Percentiles rank a stretch among this genome's conserved stretches.
phyloP scores from a whole-genome alignment of 2,113 vertebrate genomes.

The Miniopterus natalensis region DNA sequence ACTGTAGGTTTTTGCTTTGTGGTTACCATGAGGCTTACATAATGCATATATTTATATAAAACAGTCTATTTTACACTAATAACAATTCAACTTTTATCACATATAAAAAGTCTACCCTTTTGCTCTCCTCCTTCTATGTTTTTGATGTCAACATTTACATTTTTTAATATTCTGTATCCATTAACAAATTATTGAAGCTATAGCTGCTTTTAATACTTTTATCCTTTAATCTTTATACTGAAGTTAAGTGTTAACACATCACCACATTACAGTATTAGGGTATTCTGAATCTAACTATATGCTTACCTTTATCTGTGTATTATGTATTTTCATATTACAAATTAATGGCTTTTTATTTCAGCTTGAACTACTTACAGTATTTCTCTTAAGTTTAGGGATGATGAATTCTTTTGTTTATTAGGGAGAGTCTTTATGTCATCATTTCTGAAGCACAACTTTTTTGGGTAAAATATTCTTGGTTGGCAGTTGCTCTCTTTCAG shows the following conservation, averaged over 20 bases:
- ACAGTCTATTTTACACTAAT: not conserved
- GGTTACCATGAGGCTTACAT: not conserved
- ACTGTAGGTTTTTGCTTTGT: not conserved
- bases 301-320: not conserved
- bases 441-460: not conserved
- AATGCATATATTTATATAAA: not conserved
- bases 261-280: not conserved
- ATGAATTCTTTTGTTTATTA: not conserved
- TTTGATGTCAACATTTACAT: not conserved
- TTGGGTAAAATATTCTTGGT: not conserved
- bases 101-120: not conserved
- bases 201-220: not conserved
- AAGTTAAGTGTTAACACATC: not conserved
- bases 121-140: not conserved
- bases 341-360: conserved; percentile 18
- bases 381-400: not conserved
- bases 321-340: conserved; percentile 21
- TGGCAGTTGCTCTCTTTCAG: not conserved
- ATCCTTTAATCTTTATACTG: not conserved
- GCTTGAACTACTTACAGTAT: not conserved
- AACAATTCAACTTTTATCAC: not conserved
- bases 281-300: not conserved
- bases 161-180: not conserved
- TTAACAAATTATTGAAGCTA: conserved; percentile 5
- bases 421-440: not conserved